Evolutionary conservation across 2,113 vertebrate genomes (phyloP), one percentile per base, ranked within the genome.

Genomic region (Hucho hucho): DNA sequence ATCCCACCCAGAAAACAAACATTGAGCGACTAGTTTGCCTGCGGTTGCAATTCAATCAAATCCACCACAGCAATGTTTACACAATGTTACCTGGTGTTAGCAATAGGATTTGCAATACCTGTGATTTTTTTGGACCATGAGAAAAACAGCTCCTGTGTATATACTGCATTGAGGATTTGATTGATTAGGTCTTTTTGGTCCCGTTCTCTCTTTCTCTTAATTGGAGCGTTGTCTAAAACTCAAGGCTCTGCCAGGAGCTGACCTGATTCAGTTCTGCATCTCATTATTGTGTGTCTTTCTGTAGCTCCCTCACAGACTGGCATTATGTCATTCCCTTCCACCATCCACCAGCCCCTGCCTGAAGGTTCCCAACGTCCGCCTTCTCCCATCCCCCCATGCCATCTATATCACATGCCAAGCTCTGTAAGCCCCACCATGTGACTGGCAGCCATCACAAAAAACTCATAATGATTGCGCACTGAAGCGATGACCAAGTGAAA

Each of bases 251-350:
- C 85, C 84, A 79, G 81, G 77, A 83, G 76, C 53, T 90, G 87
- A 87, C 87, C 88, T 89, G 84, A 88, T 90, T 90, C 85, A 76
- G 86, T 90, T 89, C 86, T 25, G 81, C 84, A 84, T 89, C 79
- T 85, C 84, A 87, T 88, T 88, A 86, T 83, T 84, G 76, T 71
- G 74, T 69, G 72, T 63, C 26, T 65, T 28, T 64, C 25, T 58
- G 46, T 69, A n/a, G 49, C 67, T 25, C 29, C 53, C 58, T 64
- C 26, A 73, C 46, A 69, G 11, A 43, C 37, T 49, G 4, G 4
- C 11, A 43, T 24, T 22, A 69, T 69, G 22, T 28, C 4, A 70
- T 22, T 20, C 32, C 14, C 20, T 4, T 46, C 69, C 25, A 25
- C 16, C 32, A 37, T 37, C 37, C 37, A 37, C 37, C 37, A 43